Base-by-base conservation (phyloP, 2,888 invertebrate genomes). In the Hetaerina titia region DNA sequence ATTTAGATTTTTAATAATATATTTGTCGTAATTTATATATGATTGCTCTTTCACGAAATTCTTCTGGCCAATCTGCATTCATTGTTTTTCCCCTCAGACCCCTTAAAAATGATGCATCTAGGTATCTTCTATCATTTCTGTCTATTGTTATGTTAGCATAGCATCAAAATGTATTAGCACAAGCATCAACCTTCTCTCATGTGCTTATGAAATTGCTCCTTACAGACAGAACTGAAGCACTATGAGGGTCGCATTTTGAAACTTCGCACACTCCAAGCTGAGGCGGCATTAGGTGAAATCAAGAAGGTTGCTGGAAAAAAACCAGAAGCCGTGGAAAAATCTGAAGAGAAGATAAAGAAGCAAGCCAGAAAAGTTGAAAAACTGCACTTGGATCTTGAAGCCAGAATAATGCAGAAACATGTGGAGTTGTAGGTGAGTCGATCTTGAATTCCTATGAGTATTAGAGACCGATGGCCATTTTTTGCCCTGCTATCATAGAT, bases 241-340 rank as follows among this genome's bases (percentile, higher is more conserved):
- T 99, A 99, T 96, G 99, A 99, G 97, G 98, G 98, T 92, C 97
- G 99, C 17, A 97, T 99, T 88, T 96, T 98, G 60, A 99, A 99
- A 96, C 97, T 99, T 94, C 98, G 98, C 64, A 98, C 98, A 96
- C 97, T 99, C 96, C 98, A 98, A 96, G 98, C 98, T 0, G 98
- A 99, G 96, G 98, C 98, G 96, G 98, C 98, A 95, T 96, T 98
- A 96, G 98, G 98, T 96, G 97, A 97, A 95, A 98, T 98, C 95
- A 97, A 97, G 95, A 98, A 98, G 97, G 97, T 98, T 95, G 97
- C 97, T 11, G 98, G 98, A 63, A 98, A 97, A 95, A 98, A 98
- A 96, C 97, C 97, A 95, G 96, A 96, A 95, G 97, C 98, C 96
- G 97, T 97, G 95, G 97, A 97, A 96, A 97, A 97, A 92, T 97